These are phyloP conservation scores for Notothenia coriiceps DNA, from an alignment of 2,113 vertebrate genomes.

Conservation along the genomic window DNA sequence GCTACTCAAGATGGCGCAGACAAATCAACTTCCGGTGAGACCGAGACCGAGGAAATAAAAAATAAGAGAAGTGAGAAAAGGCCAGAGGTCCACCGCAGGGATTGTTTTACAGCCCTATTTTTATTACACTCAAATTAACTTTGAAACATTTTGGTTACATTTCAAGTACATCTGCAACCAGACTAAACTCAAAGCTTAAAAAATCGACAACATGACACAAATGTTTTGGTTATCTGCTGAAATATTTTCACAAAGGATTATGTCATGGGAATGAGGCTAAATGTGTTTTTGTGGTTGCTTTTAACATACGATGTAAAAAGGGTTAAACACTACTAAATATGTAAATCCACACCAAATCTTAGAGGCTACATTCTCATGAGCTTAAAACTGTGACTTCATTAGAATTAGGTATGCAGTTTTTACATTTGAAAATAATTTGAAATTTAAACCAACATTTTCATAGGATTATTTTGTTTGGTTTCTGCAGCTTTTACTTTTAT, in stretches of 20 bases:
- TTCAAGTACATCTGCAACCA: neutral
- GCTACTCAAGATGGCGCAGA: too few relatives aligned
- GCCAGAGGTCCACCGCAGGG: too few relatives aligned
- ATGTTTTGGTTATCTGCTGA: neutral
- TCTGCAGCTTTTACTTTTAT: neutral
- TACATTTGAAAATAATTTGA: neutral
- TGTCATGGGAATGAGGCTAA: neutral
- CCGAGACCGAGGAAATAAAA: too few relatives aligned
- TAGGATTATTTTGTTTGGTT: neutral
- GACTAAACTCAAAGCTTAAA: neutral
- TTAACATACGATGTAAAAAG: neutral
- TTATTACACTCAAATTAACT: too few relatives aligned
- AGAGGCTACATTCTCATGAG: too few relatives aligned
- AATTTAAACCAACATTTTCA: neutral
- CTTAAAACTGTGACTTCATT: too few relatives aligned
- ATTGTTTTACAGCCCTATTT: too few relatives aligned
- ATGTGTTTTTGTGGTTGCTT: too few relatives aligned
- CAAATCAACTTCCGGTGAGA: too few relatives aligned
- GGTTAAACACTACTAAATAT: neutral
- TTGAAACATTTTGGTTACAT: too few relatives aligned
- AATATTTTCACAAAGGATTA: neutral
- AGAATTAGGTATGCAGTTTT: neutral
- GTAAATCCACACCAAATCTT: neutral
- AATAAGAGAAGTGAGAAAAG: too few relatives aligned
- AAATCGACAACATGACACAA: neutral